These are phyloP conservation scores for Ophthalmolycus amberensis DNA, from an alignment of 2,113 vertebrate species.

Conservation along the genomic window DNA sequence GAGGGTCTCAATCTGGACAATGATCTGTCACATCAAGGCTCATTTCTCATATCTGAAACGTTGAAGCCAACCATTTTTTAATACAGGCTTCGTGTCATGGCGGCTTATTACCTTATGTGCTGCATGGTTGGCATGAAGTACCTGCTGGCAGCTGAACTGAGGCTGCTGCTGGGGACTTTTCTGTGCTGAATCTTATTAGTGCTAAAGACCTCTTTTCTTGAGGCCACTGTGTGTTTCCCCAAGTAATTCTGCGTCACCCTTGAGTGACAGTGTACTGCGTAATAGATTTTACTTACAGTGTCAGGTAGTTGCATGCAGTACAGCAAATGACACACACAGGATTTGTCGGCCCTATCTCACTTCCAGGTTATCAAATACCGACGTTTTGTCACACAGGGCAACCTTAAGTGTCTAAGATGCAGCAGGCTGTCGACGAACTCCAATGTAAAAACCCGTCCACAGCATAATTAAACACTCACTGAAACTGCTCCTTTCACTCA, in stretches of 20 bases:
- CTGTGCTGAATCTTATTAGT: constrained; percentile 69
- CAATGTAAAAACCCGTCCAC: not conserved
- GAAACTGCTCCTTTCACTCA: not conserved
- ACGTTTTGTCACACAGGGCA: not conserved
- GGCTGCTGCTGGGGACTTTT: constrained; percentile 60
- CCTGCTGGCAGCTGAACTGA: constrained; percentile 74
- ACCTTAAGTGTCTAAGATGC: not conserved
- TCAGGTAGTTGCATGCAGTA: constrained; percentile 18
- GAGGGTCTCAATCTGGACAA: constrained; percentile 43
- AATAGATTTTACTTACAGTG: constrained; percentile 50
- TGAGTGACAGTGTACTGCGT: constrained; percentile 51
- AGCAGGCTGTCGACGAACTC: no score
- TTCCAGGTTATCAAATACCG: not conserved
- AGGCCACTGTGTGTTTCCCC: constrained; percentile 53
- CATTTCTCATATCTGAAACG: constrained; percentile 45
- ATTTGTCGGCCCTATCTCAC: not conserved
- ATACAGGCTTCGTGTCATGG: constrained; percentile 58
- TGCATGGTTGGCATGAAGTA: constrained; percentile 58
- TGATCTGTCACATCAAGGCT: constrained; percentile 51
- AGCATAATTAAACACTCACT: no score
- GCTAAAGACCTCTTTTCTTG: constrained; percentile 53
- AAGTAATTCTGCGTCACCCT: constrained; percentile 61
- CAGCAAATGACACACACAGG: not conserved
- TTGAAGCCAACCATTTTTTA: constrained; percentile 47
- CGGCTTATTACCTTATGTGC: constrained; percentile 62